A percentile compares a stretch with the other conserved stretches of the same genome.
Conservation (phyloP, 2,888 invertebrate species). For the Lasius fuliginosus region DNA sequence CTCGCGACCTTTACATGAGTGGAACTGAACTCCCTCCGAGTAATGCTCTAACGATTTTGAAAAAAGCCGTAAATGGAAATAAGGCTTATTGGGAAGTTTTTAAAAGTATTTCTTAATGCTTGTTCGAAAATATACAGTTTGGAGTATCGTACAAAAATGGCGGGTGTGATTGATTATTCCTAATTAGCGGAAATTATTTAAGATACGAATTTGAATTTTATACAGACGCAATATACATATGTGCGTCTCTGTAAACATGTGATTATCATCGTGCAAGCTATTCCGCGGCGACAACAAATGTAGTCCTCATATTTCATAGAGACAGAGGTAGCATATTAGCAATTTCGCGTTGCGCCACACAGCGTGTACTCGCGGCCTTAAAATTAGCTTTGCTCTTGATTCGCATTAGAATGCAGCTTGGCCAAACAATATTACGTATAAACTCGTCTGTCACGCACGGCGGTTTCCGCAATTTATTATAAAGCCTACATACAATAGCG, state of each 20-base stretch:
- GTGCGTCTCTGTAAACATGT: background rate
- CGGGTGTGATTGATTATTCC: background rate
- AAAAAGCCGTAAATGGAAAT: constrained; percentile 43
- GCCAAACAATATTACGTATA: constrained; percentile 59
- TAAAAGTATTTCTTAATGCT: background rate
- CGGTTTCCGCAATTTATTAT: constrained; percentile 56
- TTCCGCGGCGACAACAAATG: constrained; percentile 23
- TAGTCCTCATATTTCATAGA: constrained; percentile 43
- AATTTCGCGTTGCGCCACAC: constrained; percentile 49
- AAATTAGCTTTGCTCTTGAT: constrained; percentile 73
- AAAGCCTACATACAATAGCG: constrained; percentile 61
- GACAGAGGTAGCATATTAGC: constrained; percentile 45
- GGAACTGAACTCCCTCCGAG: constrained; percentile 43
- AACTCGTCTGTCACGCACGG: constrained; percentile 54
- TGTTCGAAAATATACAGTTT: background rate
- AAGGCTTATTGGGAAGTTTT: background rate
- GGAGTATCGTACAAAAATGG: background rate
- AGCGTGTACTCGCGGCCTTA: constrained; percentile 63
- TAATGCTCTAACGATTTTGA: constrained; percentile 42
- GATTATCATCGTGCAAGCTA: constrained; percentile 12
- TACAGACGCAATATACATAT: background rate
- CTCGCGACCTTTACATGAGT: constrained; percentile 58
- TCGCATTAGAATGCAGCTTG: constrained; percentile 73
- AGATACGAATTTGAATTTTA: background rate
- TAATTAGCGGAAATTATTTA: background rate